These are phyloP conservation scores for Dysmachus trigonus DNA, from an alignment of 2,888 invertebrate genomes.

Conservation along the genomic window DNA sequence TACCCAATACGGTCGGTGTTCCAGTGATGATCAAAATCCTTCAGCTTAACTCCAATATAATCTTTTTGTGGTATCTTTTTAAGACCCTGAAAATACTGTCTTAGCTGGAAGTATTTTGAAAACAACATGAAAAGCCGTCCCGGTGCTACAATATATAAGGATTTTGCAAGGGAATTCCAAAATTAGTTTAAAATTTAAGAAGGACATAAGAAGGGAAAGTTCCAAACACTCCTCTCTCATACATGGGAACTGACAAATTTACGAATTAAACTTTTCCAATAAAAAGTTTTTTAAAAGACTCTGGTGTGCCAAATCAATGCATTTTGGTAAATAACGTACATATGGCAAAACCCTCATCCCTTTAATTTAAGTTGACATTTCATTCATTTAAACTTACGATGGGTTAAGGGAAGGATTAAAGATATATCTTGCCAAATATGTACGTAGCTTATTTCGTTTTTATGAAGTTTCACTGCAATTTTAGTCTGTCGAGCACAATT, in stretches of 20 bases:
- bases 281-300: slow-evolving; percentile 6
- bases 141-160: not conserved
- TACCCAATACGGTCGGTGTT: not conserved
- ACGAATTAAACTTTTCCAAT: slow-evolving; percentile 16
- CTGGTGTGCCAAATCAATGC: not conserved
- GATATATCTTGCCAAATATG: not conserved
- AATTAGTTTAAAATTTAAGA: not conserved
- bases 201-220: not conserved
- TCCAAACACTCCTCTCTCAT: not conserved
- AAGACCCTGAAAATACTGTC: not conserved
- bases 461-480: not conserved
- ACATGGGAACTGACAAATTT: not conserved
- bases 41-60: not conserved
- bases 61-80: not conserved
- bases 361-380: not conserved
- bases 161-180: not conserved
- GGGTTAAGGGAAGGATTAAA: not conserved
- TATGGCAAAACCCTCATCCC: not conserved
- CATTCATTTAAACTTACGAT: not conserved
- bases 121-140: not conserved
- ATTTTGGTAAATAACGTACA: not conserved
- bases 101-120: not conserved
- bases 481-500: not conserved
- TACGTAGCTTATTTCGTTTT: not conserved
- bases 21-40: not conserved